Evolutionary conservation across 2,113 vertebrate genomes (phyloP).

Genomic region (Myxocyprinus asiaticus): DNA sequence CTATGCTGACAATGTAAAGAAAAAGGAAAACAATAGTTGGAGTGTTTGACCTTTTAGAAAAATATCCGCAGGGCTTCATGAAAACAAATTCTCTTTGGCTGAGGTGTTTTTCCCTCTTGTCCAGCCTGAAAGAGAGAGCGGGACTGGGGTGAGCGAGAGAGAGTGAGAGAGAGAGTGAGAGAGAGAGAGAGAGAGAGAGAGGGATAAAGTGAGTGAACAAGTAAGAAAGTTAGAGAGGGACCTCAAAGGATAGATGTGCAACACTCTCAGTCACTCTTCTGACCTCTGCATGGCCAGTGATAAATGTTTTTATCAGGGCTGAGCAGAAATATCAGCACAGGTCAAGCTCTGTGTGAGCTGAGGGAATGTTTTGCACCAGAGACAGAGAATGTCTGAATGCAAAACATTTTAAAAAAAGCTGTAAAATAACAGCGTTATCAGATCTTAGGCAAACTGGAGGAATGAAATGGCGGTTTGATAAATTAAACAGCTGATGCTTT

Average conservation of each 20-base stretch:
- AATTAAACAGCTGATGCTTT: conserved; percentile 1
- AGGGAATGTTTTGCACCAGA: conserved; percentile 26
- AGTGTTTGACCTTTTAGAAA: conserved; percentile 44
- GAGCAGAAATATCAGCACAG: conserved; percentile 44
- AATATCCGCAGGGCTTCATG: conserved; percentile 49
- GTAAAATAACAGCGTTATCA: conserved; percentile 49
- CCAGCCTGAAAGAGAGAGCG: conserved; percentile 22
- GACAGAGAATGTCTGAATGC: conserved; percentile 35
- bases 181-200: conserved; percentile 30
- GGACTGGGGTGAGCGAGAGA: neutral
- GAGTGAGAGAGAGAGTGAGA: conserved; percentile 23
- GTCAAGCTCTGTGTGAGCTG: conserved; percentile 28
- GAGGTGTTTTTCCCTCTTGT: conserved; percentile 33
- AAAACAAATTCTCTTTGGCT: conserved; percentile 40
- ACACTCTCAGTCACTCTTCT: conserved; percentile 40
- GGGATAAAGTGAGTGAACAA: neutral
- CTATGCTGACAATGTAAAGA: conserved; percentile 37
- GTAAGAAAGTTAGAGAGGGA: conserved; percentile 4
- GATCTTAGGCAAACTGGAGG: conserved; percentile 42
- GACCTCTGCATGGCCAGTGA: conserved; percentile 52
- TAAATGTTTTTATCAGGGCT: conserved; percentile 53
- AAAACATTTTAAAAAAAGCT: conserved; percentile 49
- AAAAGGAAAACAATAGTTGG: conserved; percentile 40
- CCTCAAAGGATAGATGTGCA: conserved; percentile 43
- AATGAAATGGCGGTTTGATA: conserved; percentile 19